These are phyloP conservation scores for Micromys minutus DNA, from an alignment of 2,113 vertebrate genomes.

Conservation along the genomic window DNA sequence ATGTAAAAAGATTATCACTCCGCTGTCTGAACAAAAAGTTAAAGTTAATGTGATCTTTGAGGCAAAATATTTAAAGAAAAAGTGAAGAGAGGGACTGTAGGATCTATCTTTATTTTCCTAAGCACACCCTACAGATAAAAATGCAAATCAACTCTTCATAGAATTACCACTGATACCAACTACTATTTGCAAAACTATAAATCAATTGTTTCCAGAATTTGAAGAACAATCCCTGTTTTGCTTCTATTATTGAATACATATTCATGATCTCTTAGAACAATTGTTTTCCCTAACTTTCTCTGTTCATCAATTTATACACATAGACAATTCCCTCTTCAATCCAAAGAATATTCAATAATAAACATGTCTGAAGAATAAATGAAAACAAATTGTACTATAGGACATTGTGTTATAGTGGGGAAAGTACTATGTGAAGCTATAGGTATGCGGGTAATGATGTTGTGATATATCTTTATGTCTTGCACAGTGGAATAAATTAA, in stretches of 20 bases:
- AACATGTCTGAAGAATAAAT: slow-evolving; percentile 17
- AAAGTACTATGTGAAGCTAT: slow-evolving; percentile 55
- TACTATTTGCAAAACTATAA: slow-evolving; percentile 72
- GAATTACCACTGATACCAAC: slow-evolving; percentile 49
- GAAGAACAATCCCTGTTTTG: slow-evolving; percentile 47
- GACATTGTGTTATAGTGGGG: slow-evolving; percentile 65
- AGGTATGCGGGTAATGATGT: not conserved
- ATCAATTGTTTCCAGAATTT: slow-evolving; percentile 57
- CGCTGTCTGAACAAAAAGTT: not conserved
- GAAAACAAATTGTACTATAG: slow-evolving; percentile 66
- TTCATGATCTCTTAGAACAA: slow-evolving; percentile 63
- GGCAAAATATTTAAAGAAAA: slow-evolving; percentile 73
- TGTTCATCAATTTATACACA: slow-evolving; percentile 41
- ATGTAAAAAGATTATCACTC: slow-evolving; percentile 14
- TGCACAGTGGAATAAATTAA: not conserved
- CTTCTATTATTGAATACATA: slow-evolving; percentile 45
- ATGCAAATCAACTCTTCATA: slow-evolving; percentile 51
- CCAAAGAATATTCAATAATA: slow-evolving; percentile 69
- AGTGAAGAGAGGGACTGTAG: slow-evolving; percentile 33
- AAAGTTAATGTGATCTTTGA: slow-evolving; percentile 43
- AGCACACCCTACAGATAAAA: slow-evolving; percentile 54
- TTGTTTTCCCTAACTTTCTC: slow-evolving; percentile 56
- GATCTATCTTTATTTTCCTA: slow-evolving; percentile 70
- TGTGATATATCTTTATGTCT: not conserved
- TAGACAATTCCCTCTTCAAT: slow-evolving; percentile 66